Evolutionary conservation across 2,113 vertebrate species (phyloP), one percentile per base, ranked within the genome.

Genomic region (Corythaixoides concolor): DNA sequence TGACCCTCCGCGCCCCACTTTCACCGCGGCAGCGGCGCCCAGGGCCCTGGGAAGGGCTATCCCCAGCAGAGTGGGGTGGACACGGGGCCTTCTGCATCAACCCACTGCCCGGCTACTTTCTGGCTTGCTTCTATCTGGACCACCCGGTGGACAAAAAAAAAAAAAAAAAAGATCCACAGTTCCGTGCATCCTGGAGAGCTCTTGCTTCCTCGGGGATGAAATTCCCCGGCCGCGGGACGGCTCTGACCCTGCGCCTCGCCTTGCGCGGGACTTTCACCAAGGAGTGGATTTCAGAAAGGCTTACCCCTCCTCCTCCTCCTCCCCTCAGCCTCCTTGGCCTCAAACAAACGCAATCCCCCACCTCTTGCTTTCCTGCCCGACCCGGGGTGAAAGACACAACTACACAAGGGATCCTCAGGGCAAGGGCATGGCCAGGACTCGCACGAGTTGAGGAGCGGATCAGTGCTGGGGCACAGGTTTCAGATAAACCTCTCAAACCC

Each of bases 161-260:
- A 35, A 41, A 7, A 50, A 28, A 11, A 10, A 11, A 49, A 27
- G 7, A 7, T 15, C 66, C 76, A 33, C 27, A 67, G 16, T 19
- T 43, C 13, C 1, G 0, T 45, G 17, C 15, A 20, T 41, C 24
- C 12, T 6, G 1, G 32, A 67, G 47, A 55, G 12, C 12, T 83
- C 12, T 12, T 2, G 0, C 15, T 27, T 69, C 24, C 30, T 20
- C 17, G 7, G 24, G 47, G 14, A 27, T 22, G 15, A 59, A 74
- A 80, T 30, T 67, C 28, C 6, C 9, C 13, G 2, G 24, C 13
- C 1, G 0, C 0, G 0, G 37, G 16, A 14, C 0, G 0, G 18
- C 27, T 88, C 7, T 45, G 47, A 60, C 15, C 11, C 50, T n/a
- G 49, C 3, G 1, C 5, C 1, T 5, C 18, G n/a, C 13, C 11